phyloP scores from a whole-genome alignment of 2,113 vertebrate species.

The Megaceryle torquata region DNA sequence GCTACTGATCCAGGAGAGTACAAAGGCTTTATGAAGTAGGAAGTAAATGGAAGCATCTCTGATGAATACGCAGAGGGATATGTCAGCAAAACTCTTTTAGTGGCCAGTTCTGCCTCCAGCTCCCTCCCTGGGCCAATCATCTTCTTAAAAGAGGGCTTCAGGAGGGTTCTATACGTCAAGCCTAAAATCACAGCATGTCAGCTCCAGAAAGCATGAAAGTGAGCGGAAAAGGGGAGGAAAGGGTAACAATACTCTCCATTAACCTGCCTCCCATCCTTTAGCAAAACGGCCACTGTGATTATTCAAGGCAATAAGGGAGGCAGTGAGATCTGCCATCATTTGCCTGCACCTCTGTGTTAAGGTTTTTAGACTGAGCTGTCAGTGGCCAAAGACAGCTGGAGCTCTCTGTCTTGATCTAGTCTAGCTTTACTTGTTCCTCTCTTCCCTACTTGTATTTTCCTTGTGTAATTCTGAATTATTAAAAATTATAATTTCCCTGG shows the following conservation, averaged over 20 bases:
- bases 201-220: not conserved
- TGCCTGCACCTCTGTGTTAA: fast-evolving
- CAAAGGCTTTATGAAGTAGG: not conserved
- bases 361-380: not conserved
- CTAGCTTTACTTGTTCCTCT: not conserved
- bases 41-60: not conserved
- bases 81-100: not conserved
- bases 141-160: not conserved
- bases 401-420: not conserved
- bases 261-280: not conserved
- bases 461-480: slow-evolving; percentile 17
- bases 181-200: not conserved
- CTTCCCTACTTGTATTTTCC: not conserved
- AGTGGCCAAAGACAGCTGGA: not conserved
- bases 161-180: not conserved
- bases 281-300: not conserved
- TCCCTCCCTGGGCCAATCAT: not conserved
- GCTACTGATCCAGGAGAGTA: not conserved
- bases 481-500: slow-evolving; percentile 8
- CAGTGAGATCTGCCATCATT: not conserved
- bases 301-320: not conserved
- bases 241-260: not conserved
- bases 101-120: not conserved
- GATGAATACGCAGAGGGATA: not conserved
- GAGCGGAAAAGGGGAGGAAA: not conserved